A percentile compares a stretch with the other conserved stretches of the same genome.
These are phyloP conservation scores for Gallinago nigripennis DNA, from an alignment of 2,797 vertebrate species.

Conservation along the genomic window DNA sequence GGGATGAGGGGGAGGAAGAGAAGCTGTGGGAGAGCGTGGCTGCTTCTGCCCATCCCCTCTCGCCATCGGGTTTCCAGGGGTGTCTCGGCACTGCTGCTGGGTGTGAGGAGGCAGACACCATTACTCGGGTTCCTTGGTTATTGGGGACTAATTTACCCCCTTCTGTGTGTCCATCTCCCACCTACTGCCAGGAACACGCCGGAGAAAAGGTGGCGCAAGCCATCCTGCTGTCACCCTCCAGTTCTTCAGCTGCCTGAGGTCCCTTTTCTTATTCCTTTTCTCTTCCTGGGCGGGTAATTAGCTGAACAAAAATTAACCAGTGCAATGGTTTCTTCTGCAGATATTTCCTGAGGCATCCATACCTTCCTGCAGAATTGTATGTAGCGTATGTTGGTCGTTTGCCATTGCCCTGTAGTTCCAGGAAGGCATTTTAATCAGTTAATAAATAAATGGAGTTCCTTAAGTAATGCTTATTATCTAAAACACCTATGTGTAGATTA, in stretches of 20 bases:
- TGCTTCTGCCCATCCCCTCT: background rate
- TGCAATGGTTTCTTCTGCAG: background rate
- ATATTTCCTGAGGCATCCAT: background rate
- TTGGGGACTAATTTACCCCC: background rate
- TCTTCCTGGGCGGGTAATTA: background rate
- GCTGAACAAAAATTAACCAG: background rate
- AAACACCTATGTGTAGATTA: background rate
- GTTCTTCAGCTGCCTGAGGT: background rate
- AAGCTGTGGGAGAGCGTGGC: rapidly evolving
- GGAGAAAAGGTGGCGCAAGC: background rate
- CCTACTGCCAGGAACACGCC: background rate
- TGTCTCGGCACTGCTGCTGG: background rate
- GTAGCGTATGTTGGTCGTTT: rapidly evolving
- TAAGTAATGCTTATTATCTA: background rate
- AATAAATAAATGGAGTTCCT: background rate
- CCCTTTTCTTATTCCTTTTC: background rate
- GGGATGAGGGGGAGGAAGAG: background rate
- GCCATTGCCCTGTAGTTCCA: background rate
- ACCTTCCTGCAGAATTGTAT: background rate
- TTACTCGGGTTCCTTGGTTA: background rate
- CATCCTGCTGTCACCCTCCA: background rate
- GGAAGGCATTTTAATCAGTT: background rate
- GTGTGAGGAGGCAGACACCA: background rate
- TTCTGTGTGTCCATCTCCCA: background rate
- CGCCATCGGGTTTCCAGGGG: rapidly evolving